Base-by-base conservation (phyloP, 2,113 vertebrate species). In the Puntigrus tetrazona region DNA sequence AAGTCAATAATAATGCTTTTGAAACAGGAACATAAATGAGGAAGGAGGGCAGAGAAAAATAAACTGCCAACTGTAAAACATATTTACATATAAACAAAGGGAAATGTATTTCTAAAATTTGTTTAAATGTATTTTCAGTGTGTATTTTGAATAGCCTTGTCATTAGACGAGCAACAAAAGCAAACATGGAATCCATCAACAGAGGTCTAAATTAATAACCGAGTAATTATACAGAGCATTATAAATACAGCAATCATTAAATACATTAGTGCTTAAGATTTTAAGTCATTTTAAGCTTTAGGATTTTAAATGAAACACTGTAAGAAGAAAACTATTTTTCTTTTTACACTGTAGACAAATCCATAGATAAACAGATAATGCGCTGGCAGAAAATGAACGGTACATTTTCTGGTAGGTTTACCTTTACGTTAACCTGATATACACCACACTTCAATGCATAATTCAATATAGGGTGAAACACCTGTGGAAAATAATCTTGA, bases 1-100 rank as follows among this genome's bases (percentile, higher is more conserved):
- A 36, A 77, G 70, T 86, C 82, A 88, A 84, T 45, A 86, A 29
- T 38, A 41, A 45, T 75, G 82, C 45, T 82, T 84, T 86, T 88
- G 81, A 86, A 52, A 59, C 8, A 52, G 78, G 84, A 73, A 25
- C 79, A 67, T 8, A 7, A 25, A 78, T 38, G 7, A 22, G 34
- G 43, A 52, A 74, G 29, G 20, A 43, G 16, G 4, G 36, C 34
- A 67, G 5, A 18, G 6, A 16, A 8, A 16, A 67, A 81, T n/a
- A 10, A 43, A 63, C n/a, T 27, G 11, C 34, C 22, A 38, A 7
- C 45, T 16, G 31, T 59, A 29, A 78, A 43, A n/a, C 38, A 11
- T 22, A 61, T 61, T 61, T 61, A 61, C 55, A 78, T 61, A 25
- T 4, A 14, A 9, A 43, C 2, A 27, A 61, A 61, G 29, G 4